These are phyloP conservation scores for Caenorhabditis becei DNA, from an alignment of 2,888 invertebrate genomes.

Conservation along the genomic window DNA sequence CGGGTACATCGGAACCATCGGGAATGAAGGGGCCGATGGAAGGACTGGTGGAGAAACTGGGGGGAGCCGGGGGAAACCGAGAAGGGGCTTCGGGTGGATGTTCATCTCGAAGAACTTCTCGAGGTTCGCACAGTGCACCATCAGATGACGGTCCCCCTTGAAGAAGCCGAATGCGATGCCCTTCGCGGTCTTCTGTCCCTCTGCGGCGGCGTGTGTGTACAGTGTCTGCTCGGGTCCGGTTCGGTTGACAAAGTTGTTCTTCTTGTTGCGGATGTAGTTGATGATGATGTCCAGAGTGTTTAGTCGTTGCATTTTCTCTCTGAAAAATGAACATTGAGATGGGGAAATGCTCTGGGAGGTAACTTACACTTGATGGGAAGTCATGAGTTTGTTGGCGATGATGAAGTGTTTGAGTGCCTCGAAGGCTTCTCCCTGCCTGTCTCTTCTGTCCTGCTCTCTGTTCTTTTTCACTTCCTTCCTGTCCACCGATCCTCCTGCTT, in stretches of 20 bases:
- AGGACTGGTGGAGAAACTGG: neutral
- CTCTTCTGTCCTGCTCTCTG: constrained; percentile 58
- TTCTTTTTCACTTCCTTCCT: constrained; percentile 60
- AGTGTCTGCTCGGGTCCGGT: constrained; percentile 43
- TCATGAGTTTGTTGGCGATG: constrained; percentile 38
- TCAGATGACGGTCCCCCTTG: constrained; percentile 49
- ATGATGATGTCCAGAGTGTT: constrained; percentile 58
- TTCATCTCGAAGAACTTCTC: constrained; percentile 47
- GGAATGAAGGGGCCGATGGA: neutral
- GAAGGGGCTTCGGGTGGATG: constrained; percentile 26
- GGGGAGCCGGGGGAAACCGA: constrained; percentile 26
- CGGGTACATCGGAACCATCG: neutral
- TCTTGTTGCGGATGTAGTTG: constrained; percentile 53
- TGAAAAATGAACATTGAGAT: constrained; percentile 26
- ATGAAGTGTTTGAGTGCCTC: constrained; percentile 50
- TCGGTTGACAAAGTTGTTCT: constrained; percentile 41
- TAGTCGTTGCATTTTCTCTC: constrained; percentile 61
- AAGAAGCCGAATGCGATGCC: constrained; percentile 37
- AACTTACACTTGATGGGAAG: constrained; percentile 58
- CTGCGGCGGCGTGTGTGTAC: constrained; percentile 40
- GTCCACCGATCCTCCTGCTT: constrained; percentile 26
- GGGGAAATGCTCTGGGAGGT: neutral
- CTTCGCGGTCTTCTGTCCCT: constrained; percentile 51
- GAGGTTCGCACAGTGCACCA: constrained; percentile 32
- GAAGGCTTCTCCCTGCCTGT: constrained; percentile 58